phyloP scores from a whole-genome alignment of 2,113 vertebrate genomes.

The Neopipo cinnamomea region DNA sequence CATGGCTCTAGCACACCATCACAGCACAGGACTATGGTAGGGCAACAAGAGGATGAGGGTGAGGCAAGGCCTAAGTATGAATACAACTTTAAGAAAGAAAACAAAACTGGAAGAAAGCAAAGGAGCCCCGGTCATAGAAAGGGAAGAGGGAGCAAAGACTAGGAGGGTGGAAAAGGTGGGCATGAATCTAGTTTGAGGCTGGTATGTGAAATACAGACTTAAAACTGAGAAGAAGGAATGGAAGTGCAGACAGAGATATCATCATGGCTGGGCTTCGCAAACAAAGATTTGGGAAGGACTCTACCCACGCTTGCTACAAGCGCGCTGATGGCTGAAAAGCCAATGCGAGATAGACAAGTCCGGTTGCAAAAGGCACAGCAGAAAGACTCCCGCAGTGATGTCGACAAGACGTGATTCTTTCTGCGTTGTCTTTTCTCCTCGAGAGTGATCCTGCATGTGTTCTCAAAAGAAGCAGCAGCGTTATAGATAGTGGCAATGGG shows the following conservation, averaged over 20 bases:
- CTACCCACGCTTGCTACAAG: too few relatives aligned
- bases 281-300: too few relatives aligned
- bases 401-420: too few relatives aligned
- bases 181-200: neutral
- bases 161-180: neutral
- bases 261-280: too few relatives aligned
- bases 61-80: neutral
- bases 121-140: neutral
- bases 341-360: too few relatives aligned
- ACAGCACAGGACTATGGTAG: neutral
- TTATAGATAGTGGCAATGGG: neutral
- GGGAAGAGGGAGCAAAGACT: neutral
- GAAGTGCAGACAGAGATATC: neutral
- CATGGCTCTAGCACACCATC: accelerated
- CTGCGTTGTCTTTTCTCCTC: too few relatives aligned
- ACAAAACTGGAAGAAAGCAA: neutral
- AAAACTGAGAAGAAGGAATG: neutral
- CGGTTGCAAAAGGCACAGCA: too few relatives aligned
- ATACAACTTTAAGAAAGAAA: neutral
- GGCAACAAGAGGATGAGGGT: neutral
- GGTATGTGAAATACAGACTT: neutral
- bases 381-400: too few relatives aligned
- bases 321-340: too few relatives aligned
- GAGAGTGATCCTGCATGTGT: too few relatives aligned
- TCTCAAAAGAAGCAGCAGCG: too few relatives aligned